These are phyloP conservation scores for Diplogasteroides magnus DNA, from an alignment of 1,140 invertebrate genomes.

Conservation along the genomic window DNA sequence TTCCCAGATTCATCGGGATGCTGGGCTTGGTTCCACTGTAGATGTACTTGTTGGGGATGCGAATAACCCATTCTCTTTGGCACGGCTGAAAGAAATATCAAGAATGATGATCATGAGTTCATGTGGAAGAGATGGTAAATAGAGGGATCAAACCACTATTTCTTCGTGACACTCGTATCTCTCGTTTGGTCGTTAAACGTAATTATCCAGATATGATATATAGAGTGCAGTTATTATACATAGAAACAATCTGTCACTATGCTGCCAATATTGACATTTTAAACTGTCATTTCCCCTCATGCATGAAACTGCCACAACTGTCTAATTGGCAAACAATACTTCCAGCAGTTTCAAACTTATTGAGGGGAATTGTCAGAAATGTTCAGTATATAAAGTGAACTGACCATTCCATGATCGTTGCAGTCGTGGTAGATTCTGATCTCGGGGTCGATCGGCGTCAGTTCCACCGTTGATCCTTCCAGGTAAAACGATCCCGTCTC, in stretches of 20 bases:
- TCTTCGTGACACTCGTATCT: no score
- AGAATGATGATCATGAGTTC: not conserved
- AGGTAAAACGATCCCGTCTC: constrained; percentile 41
- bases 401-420: constrained; percentile 37
- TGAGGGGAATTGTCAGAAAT: no score
- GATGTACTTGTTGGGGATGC: constrained; percentile 54
- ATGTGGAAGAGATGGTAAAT: no score
- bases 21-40: constrained; percentile 31
- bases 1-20: constrained; percentile 21
- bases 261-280: no score
- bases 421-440: constrained; percentile 52
- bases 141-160: no score
- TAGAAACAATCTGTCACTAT: no score
- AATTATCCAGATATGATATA: no score
- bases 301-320: not conserved
- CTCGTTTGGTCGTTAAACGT: no score
- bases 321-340: not conserved
- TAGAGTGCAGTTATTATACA: no score
- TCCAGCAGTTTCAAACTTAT: not conserved
- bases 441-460: constrained; percentile 54
- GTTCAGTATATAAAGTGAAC: no score
- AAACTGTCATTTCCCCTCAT: not conserved
- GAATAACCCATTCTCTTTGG: constrained; percentile 53
- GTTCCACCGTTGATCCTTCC: constrained; percentile 44
- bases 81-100: constrained; percentile 44